Conservation (phyloP, 1,140 invertebrate species). For the Ylistrum balloti region DNA sequence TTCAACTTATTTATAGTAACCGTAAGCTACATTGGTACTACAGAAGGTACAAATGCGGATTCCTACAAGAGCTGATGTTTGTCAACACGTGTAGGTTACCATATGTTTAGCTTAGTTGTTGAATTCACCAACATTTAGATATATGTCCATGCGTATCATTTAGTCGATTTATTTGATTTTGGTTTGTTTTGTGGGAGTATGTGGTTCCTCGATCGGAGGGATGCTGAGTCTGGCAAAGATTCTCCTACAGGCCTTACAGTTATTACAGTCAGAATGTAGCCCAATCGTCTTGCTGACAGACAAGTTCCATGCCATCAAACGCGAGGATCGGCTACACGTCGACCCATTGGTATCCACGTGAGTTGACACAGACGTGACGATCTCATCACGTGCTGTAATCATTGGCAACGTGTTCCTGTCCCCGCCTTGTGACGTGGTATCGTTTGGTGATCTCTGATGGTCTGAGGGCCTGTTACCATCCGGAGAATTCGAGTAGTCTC, state of each 20-base stretch:
- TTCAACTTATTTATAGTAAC: too few species aligned
- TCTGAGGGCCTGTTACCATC: neutral
- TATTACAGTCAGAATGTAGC: neutral
- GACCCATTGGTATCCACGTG: neutral
- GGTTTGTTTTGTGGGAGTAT: neutral
- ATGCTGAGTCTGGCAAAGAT: slow-evolving; percentile 1
- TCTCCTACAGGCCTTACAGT: slow-evolving; percentile 17
- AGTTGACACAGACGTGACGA: neutral
- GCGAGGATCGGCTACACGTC: too few species aligned
- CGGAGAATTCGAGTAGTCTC: neutral
- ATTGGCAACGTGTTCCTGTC: neutral
- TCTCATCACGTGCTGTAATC: neutral
- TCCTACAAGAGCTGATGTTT: too few species aligned
- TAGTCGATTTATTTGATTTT: neutral
- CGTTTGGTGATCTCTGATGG: neutral
- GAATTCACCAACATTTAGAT: too few species aligned
- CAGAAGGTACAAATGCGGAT: too few species aligned
- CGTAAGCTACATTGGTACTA: too few species aligned
- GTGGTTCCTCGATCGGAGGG: neutral
- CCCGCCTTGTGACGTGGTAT: neutral
- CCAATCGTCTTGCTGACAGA: neutral
- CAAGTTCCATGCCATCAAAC: neutral
- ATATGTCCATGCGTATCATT: too few species aligned
- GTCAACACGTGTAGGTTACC: too few species aligned
- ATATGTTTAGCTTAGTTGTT: too few species aligned